phyloP scores from a whole-genome alignment of 1,140 invertebrate genomes.

The Rhagoletis zephyria region DNA sequence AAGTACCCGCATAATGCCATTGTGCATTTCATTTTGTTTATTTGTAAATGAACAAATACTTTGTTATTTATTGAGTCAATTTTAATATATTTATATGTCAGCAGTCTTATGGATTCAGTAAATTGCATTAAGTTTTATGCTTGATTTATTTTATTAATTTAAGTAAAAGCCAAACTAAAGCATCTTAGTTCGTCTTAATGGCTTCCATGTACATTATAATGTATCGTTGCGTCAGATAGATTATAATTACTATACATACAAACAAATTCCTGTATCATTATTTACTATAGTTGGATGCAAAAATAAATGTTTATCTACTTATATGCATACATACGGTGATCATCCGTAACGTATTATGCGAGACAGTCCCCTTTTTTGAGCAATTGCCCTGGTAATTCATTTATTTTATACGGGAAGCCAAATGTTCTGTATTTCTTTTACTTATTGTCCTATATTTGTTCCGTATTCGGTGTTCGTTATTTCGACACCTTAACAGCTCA shows the following conservation, averaged over 20 bases:
- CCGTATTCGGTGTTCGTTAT: too few relatives aligned
- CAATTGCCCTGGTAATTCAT: too few relatives aligned
- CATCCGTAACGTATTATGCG: too few relatives aligned
- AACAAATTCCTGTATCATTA: background rate
- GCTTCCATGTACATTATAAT: background rate
- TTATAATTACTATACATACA: background rate
- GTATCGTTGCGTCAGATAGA: background rate
- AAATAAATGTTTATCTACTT: too few relatives aligned
- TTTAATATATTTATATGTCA: background rate
- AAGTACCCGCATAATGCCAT: background rate
- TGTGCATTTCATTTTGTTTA: background rate
- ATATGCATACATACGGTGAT: too few relatives aligned
- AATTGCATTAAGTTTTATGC: constrained; percentile 29
- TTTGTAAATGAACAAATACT: background rate
- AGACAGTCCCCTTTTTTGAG: too few relatives aligned
- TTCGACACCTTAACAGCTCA: too few relatives aligned
- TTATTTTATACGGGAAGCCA: too few relatives aligned
- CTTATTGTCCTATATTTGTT: too few relatives aligned
- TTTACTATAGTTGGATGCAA: too few relatives aligned
- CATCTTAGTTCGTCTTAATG: constrained; percentile 12
- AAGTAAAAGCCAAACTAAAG: constrained; percentile 27
- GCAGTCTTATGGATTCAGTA: background rate
- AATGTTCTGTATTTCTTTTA: too few relatives aligned
- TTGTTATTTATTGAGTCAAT: constrained; percentile 20
- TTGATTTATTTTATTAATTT: constrained; percentile 42